These are phyloP conservation scores for Margaritifera margaritifera DNA, from an alignment of 2,888 invertebrate species.

Conservation along the genomic window DNA sequence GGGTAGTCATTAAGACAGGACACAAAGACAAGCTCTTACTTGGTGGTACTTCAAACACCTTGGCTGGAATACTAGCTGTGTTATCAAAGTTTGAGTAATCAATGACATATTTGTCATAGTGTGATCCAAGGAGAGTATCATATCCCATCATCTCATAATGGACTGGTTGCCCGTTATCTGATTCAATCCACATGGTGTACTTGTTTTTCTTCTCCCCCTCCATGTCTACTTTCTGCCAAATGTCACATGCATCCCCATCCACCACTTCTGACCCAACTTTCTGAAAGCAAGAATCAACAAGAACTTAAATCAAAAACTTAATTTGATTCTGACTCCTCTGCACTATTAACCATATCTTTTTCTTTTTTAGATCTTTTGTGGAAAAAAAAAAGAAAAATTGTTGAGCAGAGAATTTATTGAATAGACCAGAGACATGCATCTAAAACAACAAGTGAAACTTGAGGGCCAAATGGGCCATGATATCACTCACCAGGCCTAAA, in stretches of 20 bases:
- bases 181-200: conserved; percentile 87
- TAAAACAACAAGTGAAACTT: too few species aligned
- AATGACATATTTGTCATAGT: conserved; percentile 94
- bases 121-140: conserved; percentile 93
- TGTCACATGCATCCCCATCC: conserved; percentile 82
- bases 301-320: too few species aligned
- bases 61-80: conserved; percentile 25
- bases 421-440: too few species aligned
- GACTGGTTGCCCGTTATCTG: conserved; percentile 75
- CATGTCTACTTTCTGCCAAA: conserved; percentile 83
- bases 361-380: too few species aligned
- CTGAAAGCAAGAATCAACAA: conserved; percentile 11
- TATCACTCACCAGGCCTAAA: too few species aligned
- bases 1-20: background rate
- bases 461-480: too few species aligned
- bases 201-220: conserved; percentile 88
- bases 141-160: conserved; percentile 95
- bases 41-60: conserved; percentile 48
- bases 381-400: too few species aligned
- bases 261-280: conserved; percentile 73
- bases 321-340: too few species aligned
- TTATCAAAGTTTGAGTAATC: conserved; percentile 80
- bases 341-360: too few species aligned
- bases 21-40: conserved; percentile 39
- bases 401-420: too few species aligned